These are phyloP conservation scores for Cataglyphis hispanica DNA, from an alignment of 1,140 invertebrate species.

Conservation along the genomic window DNA sequence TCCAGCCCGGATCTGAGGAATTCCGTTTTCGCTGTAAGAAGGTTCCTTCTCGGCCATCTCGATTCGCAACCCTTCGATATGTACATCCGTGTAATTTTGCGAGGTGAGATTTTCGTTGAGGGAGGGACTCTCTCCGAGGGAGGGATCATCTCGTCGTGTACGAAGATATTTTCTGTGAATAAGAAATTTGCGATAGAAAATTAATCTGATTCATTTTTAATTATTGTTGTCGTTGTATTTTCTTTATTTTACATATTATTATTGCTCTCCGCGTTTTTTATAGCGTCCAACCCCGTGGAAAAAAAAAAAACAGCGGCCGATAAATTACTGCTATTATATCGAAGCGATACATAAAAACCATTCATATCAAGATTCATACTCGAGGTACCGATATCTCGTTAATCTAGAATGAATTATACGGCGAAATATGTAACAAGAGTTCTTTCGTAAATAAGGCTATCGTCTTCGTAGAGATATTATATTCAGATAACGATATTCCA, in stretches of 20 bases:
- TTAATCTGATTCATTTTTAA: slow-evolving; percentile 9
- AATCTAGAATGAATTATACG: slow-evolving; percentile 47
- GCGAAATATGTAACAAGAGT: slow-evolving; percentile 17
- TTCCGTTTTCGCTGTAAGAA: slow-evolving; percentile 88
- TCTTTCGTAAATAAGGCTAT: slow-evolving; percentile 55
- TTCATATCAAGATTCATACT: slow-evolving; percentile 20
- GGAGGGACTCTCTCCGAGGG: slow-evolving; percentile 17
- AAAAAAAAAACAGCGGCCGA: slow-evolving; percentile 25
- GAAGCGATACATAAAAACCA: not conserved
- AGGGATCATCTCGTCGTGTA: slow-evolving; percentile 52
- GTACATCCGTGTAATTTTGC: slow-evolving; percentile 66
- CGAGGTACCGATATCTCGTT: slow-evolving; percentile 24
- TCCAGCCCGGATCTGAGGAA: slow-evolving; percentile 89
- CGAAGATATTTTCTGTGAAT: slow-evolving; percentile 66
- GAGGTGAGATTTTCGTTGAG: not conserved
- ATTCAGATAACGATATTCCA: slow-evolving; percentile 49
- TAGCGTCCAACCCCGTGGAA: not conserved
- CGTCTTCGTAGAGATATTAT: slow-evolving; percentile 3
- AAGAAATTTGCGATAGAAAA: slow-evolving; percentile 16
- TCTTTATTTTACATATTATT: not conserved
- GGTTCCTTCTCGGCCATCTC: slow-evolving; percentile 88
- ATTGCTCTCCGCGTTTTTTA: not conserved
- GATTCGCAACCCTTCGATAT: slow-evolving; percentile 88
- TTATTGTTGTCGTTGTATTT: not conserved
- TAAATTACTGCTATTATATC: slow-evolving; percentile 25